Percentiles rank a stretch among this genome's conserved stretches.
phyloP scores from a whole-genome alignment of 2,113 vertebrate genomes.

The Notothenia rossii region DNA sequence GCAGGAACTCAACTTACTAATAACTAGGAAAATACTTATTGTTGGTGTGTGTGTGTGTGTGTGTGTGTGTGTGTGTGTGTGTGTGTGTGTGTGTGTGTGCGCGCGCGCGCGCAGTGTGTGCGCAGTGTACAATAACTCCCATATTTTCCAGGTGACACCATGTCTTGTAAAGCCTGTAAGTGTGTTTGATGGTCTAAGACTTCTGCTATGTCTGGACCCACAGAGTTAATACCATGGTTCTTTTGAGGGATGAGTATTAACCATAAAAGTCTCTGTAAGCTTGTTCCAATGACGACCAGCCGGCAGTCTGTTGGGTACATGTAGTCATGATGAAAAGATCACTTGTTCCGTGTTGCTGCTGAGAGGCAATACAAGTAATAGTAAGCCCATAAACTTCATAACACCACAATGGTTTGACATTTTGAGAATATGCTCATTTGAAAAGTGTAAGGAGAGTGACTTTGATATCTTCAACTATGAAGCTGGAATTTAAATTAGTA shows the following conservation, averaged over 20 bases:
- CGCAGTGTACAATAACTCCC: constrained; percentile 4
- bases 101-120: neutral
- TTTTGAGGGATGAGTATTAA: constrained; percentile 34
- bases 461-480: no score
- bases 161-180: constrained; percentile 30
- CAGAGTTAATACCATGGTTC: constrained; percentile 41
- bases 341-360: constrained; percentile 34
- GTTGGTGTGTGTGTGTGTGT: neutral
- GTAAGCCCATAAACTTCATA: neutral
- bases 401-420: neutral
- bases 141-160: constrained; percentile 72
- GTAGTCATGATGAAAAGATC: constrained; percentile 54
- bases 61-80: constrained; percentile 1
- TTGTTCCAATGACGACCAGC: constrained; percentile 49
- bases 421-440: neutral
- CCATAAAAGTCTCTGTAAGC: constrained; percentile 32
- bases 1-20: neutral
- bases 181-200: constrained; percentile 33
- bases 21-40: neutral
- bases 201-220: constrained; percentile 40
- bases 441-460: no score
- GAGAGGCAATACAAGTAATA: neutral
- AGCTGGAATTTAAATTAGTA: neutral
- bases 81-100: neutral
- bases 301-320: constrained; percentile 20